Base-by-base conservation (phyloP, 2,113 vertebrate genomes). In the Pithys albifrons region DNA sequence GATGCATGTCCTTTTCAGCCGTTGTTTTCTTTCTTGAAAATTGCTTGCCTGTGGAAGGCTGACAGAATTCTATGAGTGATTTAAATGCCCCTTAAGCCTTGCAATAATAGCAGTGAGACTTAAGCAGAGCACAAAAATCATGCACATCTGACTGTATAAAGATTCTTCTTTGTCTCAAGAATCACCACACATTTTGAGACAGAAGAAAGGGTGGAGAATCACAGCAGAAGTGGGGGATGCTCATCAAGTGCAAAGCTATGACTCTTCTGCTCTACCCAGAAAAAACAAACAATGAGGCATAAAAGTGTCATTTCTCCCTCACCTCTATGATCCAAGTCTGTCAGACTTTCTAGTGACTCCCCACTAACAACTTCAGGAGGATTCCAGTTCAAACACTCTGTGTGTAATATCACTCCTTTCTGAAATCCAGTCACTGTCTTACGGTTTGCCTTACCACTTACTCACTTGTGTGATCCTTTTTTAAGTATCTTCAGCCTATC, bases 311-410 rank as follows among this genome's bases (percentile, higher is more conserved):
- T 71, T 88, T 39, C 33, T 22, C 10, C 89, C 55, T 77, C 67
- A 37, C 51, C 43, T 43, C 16, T 6, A 52, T 33, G 22, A 46
- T 25, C 41, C 72, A 89, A 16, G 20, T 25, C 46, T 64, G 18
- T 37, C 55, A 77, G 71, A 33, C 4, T 69, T 90, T 33, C 15
- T 71, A 19, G 10, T 73, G 74, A 58, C 23, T 79, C 67, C 27
- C 3, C 3, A 27, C 33, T 19, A 28, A 9, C 9, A 66, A 5
- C 25, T 54, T 43, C 29, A 65, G 43, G 52, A 49, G 29, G 12
- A 48, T 57, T 78, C 33, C 45, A 46, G 43, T 64, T 61, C 55
- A 39, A 73, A 41, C 46, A 43, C 19, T 7, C 0, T 0, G 10
- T 3, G 15, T 29, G 22, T 24, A 70, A 45, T 31, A 25, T 7